Evolutionary conservation across 2,888 invertebrate species (phyloP).

Genomic region (Noctua pronuba): DNA sequence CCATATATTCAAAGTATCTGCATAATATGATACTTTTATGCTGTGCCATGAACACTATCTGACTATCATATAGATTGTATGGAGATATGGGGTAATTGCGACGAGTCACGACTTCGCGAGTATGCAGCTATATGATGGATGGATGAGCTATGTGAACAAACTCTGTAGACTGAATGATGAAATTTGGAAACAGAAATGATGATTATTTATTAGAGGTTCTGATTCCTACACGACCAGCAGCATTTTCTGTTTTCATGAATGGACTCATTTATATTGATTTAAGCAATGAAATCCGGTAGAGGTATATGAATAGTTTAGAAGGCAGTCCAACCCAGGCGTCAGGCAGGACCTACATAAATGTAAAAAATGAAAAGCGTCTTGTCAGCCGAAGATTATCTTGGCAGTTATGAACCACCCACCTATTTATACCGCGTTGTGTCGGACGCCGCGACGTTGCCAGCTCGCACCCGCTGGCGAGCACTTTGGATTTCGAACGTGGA

Average conservation of each 20-base stretch:
- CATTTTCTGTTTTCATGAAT: slow-evolving; percentile 16
- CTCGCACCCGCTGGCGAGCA: slow-evolving; percentile 63
- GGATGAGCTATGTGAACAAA: slow-evolving; percentile 22
- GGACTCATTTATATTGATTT: slow-evolving; percentile 30
- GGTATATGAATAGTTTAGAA: slow-evolving; percentile 38
- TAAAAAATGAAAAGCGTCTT: slow-evolving; percentile 67
- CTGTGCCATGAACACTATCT: slow-evolving; percentile 19
- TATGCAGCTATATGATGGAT: slow-evolving; percentile 28
- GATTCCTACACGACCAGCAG: slow-evolving; percentile 4
- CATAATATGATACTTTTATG: slow-evolving; percentile 16
- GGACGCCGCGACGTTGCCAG: slow-evolving; percentile 74
- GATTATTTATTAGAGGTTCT: neutral
- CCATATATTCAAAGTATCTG: slow-evolving; percentile 19
- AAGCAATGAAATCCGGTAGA: slow-evolving; percentile 13
- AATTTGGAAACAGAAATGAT: slow-evolving; percentile 23
- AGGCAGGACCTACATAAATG: slow-evolving; percentile 42
- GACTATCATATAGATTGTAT: slow-evolving; percentile 26
- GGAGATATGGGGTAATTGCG: slow-evolving; percentile 8
- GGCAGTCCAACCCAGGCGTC: slow-evolving; percentile 26
- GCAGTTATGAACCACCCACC: slow-evolving; percentile 71
- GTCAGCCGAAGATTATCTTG: slow-evolving; percentile 72
- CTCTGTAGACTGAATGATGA: neutral
- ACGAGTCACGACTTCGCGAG: slow-evolving; percentile 8
- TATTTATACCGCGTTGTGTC: slow-evolving; percentile 70
- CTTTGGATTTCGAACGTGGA: slow-evolving; percentile 68